These are phyloP conservation scores for Folsomia manolachei DNA, from an alignment of 2,888 invertebrate species.

Conservation along the genomic window DNA sequence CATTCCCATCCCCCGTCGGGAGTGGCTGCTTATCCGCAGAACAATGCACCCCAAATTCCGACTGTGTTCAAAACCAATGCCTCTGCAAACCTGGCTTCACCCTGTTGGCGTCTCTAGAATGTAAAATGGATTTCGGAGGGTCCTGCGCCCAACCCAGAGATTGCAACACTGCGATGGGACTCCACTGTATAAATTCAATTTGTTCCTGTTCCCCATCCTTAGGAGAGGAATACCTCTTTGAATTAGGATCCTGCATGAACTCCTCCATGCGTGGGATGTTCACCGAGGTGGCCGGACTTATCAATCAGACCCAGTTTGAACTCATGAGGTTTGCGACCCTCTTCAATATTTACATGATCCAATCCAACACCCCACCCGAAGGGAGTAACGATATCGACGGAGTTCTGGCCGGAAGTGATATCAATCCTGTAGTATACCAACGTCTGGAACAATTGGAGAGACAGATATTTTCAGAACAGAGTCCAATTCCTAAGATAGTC, in stretches of 20 bases:
- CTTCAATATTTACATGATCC: constrained; percentile 8
- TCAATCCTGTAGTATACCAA: neutral
- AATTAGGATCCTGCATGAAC: constrained; percentile 33
- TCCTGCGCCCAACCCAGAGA: constrained; percentile 21
- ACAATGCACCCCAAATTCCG: neutral
- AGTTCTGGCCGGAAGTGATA: neutral
- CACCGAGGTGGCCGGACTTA: neutral
- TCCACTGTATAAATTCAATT: constrained; percentile 23
- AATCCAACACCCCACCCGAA: neutral
- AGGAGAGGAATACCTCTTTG: constrained; percentile 23
- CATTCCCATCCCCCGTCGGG: neutral
- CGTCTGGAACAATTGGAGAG: neutral
- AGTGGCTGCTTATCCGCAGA: neutral
- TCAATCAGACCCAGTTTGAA: constrained; percentile 13
- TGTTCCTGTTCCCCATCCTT: constrained; percentile 16
- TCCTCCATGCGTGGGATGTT: constrained; percentile 21
- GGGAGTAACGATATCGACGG: neutral
- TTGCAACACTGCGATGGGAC: constrained; percentile 24
- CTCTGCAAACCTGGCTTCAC: constrained; percentile 9
- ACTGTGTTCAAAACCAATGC: constrained; percentile 14
- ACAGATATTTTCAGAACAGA: neutral
- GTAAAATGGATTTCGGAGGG: constrained; percentile 14
- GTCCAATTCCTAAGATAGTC: neutral
- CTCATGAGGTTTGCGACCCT: constrained; percentile 5
- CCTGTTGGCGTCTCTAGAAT: constrained; percentile 15